Base-by-base conservation (phyloP, 2,113 vertebrate genomes). In the Oryzias woworae region DNA sequence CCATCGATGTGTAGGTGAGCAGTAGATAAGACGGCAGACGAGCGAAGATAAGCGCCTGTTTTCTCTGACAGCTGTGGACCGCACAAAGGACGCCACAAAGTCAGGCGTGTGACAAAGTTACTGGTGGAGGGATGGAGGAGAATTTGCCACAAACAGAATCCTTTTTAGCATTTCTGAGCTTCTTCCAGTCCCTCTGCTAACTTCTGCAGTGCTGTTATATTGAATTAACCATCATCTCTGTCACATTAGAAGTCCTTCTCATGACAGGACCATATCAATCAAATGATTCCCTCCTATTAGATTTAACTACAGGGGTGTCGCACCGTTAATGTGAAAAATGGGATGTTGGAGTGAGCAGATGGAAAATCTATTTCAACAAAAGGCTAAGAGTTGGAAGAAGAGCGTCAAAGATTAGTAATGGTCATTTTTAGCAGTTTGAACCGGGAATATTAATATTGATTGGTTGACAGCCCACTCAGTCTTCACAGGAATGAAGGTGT, bases 1-100 rank as follows among this genome's bases (percentile, higher is more conserved):
- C 71, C 80, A 85, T 89, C 71, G 86, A 90, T 62, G 84, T 78
- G 79, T 76, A 72, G 86, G 83, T 82, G 80, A 90, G 83, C 73
- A 53, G 78, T 66, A 87, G 90, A 91, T 90, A 91, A 89, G 86
- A 78, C 73, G 22, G 78, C 69, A 65, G 77, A 84, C 62, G 53
- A 75, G 74, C 72, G 53, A 22, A 88, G 89, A 91, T 88, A 88
- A 86, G 86, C 70, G 73, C 42, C 73, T 80, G 74, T 77, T 78
- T 73, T 57, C 43, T 59, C 82, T 73, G 87, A 88, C 81, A 81
- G 73, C 58, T n/a, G 47, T 45, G 50, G 70, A 77, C 26, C 49
- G 52, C 36, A 15, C 49, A 64, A 74, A 90, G 85, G 87, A 84
- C 82, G 13, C 23, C 18, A 6, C 88, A 91, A 91, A 87, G 87